These are phyloP conservation scores for Myiothlypis coronata DNA, from an alignment of 2,797 vertebrate genomes.

Conservation along the genomic window DNA sequence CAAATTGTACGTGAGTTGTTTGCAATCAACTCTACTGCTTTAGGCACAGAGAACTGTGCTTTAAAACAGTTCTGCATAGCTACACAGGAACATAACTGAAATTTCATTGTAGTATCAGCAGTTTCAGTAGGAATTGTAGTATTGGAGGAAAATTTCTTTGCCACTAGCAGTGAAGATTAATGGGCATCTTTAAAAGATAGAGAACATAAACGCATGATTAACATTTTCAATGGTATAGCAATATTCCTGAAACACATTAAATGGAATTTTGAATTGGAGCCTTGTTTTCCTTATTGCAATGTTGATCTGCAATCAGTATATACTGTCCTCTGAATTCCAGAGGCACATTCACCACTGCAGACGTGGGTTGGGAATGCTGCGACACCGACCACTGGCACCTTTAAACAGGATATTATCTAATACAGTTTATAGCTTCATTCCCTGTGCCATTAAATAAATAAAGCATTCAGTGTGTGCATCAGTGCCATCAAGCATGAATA, in stretches of 20 bases:
- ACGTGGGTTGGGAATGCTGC: constrained; percentile 28
- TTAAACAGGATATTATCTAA: constrained; percentile 68
- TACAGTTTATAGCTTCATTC: constrained; percentile 67
- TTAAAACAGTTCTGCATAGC: constrained; percentile 34
- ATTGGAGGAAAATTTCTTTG: not conserved
- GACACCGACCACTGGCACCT: constrained; percentile 48
- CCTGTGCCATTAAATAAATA: constrained; percentile 77
- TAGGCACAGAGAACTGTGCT: not conserved
- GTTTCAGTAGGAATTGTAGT: not conserved
- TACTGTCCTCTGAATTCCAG: constrained; percentile 4
- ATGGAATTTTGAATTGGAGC: not conserved
- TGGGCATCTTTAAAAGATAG: not conserved
- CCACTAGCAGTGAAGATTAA: not conserved
- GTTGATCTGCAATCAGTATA: constrained; percentile 9
- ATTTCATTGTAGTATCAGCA: not conserved
- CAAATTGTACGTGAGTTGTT: constrained; percentile 21
- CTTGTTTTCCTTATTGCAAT: not conserved
- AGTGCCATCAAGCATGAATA: constrained; percentile 81
- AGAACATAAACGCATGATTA: not conserved
- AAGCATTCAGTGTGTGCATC: constrained; percentile 79
- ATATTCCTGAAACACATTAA: not conserved
- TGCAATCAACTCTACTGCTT: constrained; percentile 16
- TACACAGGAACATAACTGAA: not conserved
- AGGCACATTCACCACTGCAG: constrained; percentile 3
- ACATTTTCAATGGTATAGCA: not conserved